phyloP scores from a whole-genome alignment of 2,888 invertebrate genomes.

The Acrobasis suavella region DNA sequence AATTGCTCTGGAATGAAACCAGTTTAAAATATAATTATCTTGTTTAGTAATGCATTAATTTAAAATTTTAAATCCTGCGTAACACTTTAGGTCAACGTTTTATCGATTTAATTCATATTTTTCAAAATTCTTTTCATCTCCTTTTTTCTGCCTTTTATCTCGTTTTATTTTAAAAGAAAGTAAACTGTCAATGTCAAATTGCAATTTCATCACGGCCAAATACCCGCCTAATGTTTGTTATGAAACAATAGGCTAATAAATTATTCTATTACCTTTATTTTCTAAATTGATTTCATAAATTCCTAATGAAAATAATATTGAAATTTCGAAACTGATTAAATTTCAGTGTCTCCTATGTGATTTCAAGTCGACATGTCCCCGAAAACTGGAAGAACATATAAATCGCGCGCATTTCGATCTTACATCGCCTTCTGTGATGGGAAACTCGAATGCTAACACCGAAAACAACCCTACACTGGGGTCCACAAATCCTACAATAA shows the following conservation, averaged over 20 bases:
- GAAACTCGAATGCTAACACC: slow-evolving; percentile 62
- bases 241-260: too few species aligned
- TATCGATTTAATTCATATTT: neutral
- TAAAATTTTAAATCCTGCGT: too few species aligned
- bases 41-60: too few species aligned
- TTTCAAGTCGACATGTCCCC: slow-evolving; percentile 88
- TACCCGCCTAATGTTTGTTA: slow-evolving; percentile 32
- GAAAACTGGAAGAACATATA: slow-evolving; percentile 90
- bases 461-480: slow-evolving; percentile 62
- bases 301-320: neutral
- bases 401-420: slow-evolving; percentile 92
- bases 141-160: neutral
- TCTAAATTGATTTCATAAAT: neutral
- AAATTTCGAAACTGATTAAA: neutral
- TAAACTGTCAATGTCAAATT: slow-evolving; percentile 12
- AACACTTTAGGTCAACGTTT: too few species aligned
- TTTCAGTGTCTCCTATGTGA: slow-evolving; percentile 89
- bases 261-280: too few species aligned
- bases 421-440: slow-evolving; percentile 86
- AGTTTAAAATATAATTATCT: too few species aligned
- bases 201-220: neutral
- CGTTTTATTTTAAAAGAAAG: neutral
- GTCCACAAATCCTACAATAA: slow-evolving; percentile 58
- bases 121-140: neutral
- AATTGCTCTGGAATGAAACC: too few species aligned